Base-by-base conservation (phyloP, 1,140 invertebrate genomes). In the Hetaerina americana region DNA sequence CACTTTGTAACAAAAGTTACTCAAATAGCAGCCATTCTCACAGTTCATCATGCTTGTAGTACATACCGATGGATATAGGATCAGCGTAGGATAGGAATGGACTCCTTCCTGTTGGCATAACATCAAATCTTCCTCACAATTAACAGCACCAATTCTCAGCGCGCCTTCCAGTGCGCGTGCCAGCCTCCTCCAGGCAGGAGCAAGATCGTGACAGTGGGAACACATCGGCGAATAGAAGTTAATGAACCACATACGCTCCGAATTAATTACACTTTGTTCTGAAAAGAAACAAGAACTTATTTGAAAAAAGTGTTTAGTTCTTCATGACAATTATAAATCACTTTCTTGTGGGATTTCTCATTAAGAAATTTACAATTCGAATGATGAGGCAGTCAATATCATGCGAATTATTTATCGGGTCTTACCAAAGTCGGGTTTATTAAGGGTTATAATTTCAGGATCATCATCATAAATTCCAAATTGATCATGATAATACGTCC, bases 381-480 rank as follows among this genome's bases (percentile, higher is more conserved):
- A 40, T 8, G 31, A 40, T n/a, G n/a, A n/a, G n/a, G n/a, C n/a
- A n/a, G n/a, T 8, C 31, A 40, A 40, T 8, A 40, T 12, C 25
- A 67, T 70, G 5, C 24, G 70, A n/a, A 66, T 27, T 27, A 70
- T 0, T 67, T 31, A 67, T 69, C 8, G 68, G 12, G 15, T 84
- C 85, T 87, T 82, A 93, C 91, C 88, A 85, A 92, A 95, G 80
- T 90, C 91, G 71, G 85, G 80, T 75, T 81, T 84, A 74, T 85
- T 88, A 0, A 95, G 80, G 5, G 91, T 93, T 15, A 92, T 86
- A 72, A 96, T 90, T 80, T 92, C 85, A 70, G 86, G 86, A 81
- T 95, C 92, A 80, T 94, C 89, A 79, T 94, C 91, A 83, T 95
- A 96, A 73, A 95, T 87, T 66, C 92, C 93, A 87, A 95, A 94